Conservation (phyloP, 2,888 invertebrate species). For the Drosophila quinaria region DNA sequence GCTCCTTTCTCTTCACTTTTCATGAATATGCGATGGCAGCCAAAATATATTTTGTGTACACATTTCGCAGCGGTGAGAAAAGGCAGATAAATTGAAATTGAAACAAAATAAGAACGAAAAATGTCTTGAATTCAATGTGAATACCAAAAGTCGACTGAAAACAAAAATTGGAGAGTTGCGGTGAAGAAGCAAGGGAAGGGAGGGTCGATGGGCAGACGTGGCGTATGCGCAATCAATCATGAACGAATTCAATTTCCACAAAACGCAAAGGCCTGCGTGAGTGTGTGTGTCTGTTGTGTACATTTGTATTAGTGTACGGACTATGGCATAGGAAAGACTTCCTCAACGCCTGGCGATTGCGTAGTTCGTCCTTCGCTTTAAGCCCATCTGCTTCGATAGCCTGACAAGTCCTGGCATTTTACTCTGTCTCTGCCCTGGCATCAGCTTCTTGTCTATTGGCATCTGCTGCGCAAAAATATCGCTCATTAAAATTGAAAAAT, state of each 20-base stretch:
- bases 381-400: conserved; percentile 33
- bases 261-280: conserved; percentile 42
- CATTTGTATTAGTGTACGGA: conserved; percentile 5
- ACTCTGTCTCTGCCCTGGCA: conserved; percentile 13
- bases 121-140: conserved; percentile 39
- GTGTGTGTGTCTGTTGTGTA: not conserved
- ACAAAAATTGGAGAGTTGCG: conserved; percentile 19
- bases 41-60: conserved; percentile 44
- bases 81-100: conserved; percentile 68
- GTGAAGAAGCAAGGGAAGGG: not conserved
- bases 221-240: conserved; percentile 77
- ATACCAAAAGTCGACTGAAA: conserved; percentile 29
- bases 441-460: conserved; percentile 40
- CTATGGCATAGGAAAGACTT: conserved; percentile 28
- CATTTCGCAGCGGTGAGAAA: conserved; percentile 39
- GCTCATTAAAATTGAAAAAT: conserved; percentile 79
- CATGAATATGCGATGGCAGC: conserved; percentile 19
- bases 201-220: conserved; percentile 37
- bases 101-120: conserved; percentile 69
- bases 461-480: conserved; percentile 60
- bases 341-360: conserved; percentile 43
- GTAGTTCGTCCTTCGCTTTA: conserved; percentile 45
- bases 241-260: conserved; percentile 75
- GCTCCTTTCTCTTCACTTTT: not conserved
- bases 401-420: conserved; percentile 20